These are phyloP conservation scores for Thunnus maccoyii DNA, from an alignment of 2,113 vertebrate genomes.

Conservation along the genomic window DNA sequence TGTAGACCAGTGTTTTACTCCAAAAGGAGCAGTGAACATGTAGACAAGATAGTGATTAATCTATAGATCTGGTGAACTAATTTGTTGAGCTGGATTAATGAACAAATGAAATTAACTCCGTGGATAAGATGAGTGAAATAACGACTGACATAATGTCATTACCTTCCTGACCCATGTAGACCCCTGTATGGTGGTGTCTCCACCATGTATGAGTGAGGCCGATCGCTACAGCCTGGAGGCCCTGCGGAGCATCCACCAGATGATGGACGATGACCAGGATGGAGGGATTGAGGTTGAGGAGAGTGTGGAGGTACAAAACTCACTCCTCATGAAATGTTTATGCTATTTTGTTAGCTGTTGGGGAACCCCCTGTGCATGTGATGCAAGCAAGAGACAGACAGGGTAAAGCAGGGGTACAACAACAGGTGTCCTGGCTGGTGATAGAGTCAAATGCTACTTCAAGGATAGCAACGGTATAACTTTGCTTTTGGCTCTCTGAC, in stretches of 20 bases:
- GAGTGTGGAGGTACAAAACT: slow-evolving; percentile 92
- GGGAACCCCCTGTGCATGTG: neutral
- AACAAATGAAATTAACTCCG: neutral
- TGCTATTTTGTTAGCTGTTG: neutral
- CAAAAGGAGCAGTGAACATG: neutral
- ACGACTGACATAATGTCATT: neutral
- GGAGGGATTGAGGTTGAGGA: slow-evolving; percentile 97
- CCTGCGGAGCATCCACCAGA: slow-evolving; percentile 94
- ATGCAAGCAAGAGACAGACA: slow-evolving; percentile 18
- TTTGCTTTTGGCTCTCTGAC: slow-evolving; percentile 70
- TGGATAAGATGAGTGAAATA: neutral
- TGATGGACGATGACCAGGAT: slow-evolving; percentile 98
- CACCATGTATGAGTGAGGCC: slow-evolving; percentile 93
- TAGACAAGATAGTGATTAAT: too few relatives aligned
- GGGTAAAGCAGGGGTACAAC: slow-evolving; percentile 33
- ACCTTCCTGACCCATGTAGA: slow-evolving; percentile 78
- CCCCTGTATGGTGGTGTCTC: slow-evolving; percentile 89
- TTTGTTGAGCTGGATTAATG: neutral
- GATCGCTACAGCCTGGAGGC: slow-evolving; percentile 95
- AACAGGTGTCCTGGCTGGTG: slow-evolving; percentile 71
- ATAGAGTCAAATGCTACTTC: slow-evolving; percentile 65
- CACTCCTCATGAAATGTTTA: slow-evolving; percentile 9
- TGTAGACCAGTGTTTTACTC: neutral
- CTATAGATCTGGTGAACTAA: neutral
- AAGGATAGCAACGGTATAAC: slow-evolving; percentile 74